Evolutionary conservation across 2,888 invertebrate genomes (phyloP).

Genomic region (Parnassius mnemosyne): DNA sequence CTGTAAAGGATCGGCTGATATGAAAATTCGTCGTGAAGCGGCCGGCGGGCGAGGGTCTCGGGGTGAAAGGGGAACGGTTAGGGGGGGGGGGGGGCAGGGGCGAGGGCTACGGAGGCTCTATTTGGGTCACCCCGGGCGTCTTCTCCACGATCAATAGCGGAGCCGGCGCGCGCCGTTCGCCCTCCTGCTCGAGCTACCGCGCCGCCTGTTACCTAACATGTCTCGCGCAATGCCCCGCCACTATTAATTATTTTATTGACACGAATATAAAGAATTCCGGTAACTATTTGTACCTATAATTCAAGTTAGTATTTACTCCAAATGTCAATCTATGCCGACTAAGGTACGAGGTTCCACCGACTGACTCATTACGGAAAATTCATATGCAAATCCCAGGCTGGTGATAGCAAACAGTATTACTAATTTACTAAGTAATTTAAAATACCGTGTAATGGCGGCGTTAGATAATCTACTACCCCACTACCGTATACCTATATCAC

Average conservation of each 20-base stretch:
- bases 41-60: conserved; percentile 45
- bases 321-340: no score
- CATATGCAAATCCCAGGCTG: no score
- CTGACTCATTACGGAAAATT: no score
- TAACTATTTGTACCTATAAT: neutral
- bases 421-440: no score
- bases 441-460: no score
- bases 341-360: no score
- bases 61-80: conserved; percentile 43
- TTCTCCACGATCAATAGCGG: conserved; percentile 74
- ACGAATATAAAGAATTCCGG: conserved; percentile 10
- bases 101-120: conserved; percentile 70
- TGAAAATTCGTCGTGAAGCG: conserved; percentile 76
- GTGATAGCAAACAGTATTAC: no score
- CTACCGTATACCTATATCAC: no score
- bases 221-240: conserved; percentile 68
- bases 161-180: conserved; percentile 74
- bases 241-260: conserved; percentile 67
- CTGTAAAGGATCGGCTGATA: conserved; percentile 72
- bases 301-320: no score
- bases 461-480: no score
- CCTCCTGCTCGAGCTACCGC: conserved; percentile 55
- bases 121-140: conserved; percentile 81
- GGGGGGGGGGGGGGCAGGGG: conserved; percentile 41
- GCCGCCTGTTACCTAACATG: conserved; percentile 68